Evolutionary conservation across 2,797 vertebrate genomes (phyloP).

Genomic region (Naso thynnoides): DNA sequence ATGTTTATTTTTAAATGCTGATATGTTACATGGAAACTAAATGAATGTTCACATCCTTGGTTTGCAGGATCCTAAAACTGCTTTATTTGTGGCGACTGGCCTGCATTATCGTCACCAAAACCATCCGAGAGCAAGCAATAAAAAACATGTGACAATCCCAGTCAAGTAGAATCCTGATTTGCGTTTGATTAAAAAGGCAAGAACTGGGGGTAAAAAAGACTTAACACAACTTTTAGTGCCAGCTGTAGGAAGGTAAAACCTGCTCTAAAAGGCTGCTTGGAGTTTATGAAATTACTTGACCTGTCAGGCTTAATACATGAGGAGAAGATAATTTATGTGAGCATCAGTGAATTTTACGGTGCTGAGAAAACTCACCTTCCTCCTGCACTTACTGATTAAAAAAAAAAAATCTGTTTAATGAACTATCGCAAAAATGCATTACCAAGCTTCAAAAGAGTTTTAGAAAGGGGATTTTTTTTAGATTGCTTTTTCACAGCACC

Average conservation of each 20-base stretch:
- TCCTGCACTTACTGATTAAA: not conserved
- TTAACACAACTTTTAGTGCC: not conserved
- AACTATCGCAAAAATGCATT: not conserved
- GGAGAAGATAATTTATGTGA: not conserved
- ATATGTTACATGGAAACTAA: not conserved
- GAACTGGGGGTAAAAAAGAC: no score
- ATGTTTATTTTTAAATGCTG: no score
- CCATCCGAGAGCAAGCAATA: not conserved
- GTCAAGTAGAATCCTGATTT: no score
- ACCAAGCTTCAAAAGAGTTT: not conserved
- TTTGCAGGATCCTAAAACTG: not conserved
- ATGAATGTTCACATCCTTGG: not conserved
- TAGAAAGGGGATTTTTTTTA: not conserved
- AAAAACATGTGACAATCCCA: not conserved
- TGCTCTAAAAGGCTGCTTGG: not conserved
- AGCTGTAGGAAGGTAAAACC: not conserved
- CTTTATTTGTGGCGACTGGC: no score
- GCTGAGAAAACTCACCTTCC: no score
- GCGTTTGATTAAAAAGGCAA: no score
- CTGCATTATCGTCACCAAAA: not conserved
- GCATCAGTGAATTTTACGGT: not conserved
- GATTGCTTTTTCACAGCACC: not conserved
- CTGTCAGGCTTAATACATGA: not conserved
- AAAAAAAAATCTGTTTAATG: no score
- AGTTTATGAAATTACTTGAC: constrained; percentile 10